Conservation (phyloP, 2,113 vertebrate species). For the Phodopus roborovskii region DNA sequence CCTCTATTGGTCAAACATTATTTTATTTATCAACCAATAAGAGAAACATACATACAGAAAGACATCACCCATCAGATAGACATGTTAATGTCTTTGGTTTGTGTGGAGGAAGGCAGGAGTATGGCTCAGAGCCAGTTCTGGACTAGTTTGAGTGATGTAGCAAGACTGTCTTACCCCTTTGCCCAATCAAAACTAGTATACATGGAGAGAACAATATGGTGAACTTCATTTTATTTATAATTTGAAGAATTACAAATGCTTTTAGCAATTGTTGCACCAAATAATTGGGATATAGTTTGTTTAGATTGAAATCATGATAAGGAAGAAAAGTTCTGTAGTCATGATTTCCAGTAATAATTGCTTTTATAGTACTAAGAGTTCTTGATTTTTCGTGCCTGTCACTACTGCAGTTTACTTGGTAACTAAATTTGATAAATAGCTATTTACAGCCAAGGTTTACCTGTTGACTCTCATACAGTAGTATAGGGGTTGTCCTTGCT, state of each 20-base stretch:
- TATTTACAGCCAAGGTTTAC: not conserved
- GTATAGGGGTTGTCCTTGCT: not conserved
- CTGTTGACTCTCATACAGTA: not conserved
- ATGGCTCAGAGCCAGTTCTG: no score
- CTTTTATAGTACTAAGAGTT: not conserved
- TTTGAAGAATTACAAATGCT: not conserved
- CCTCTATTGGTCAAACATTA: no score
- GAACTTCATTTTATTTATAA: not conserved
- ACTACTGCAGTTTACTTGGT: constrained; percentile 5
- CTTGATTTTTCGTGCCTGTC: not conserved
- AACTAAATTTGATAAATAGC: constrained; percentile 13
- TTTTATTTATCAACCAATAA: no score
- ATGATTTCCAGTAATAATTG: constrained; percentile 30
- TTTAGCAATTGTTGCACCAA: not conserved
- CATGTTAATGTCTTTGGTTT: not conserved
- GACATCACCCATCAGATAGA: no score
- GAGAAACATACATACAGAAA: no score
- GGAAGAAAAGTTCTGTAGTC: not conserved
- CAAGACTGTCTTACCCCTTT: not conserved
- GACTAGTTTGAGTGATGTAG: not conserved
- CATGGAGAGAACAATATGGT: not conserved
- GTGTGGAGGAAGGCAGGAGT: not conserved
- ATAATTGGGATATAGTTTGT: constrained; percentile 23
- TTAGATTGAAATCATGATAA: not conserved
- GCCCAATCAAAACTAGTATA: no score